Percentiles rank a stretch among this genome's conserved stretches.
phyloP scores from a whole-genome alignment of 2,888 invertebrate genomes.

The Tetramorium bicarinatum region DNA sequence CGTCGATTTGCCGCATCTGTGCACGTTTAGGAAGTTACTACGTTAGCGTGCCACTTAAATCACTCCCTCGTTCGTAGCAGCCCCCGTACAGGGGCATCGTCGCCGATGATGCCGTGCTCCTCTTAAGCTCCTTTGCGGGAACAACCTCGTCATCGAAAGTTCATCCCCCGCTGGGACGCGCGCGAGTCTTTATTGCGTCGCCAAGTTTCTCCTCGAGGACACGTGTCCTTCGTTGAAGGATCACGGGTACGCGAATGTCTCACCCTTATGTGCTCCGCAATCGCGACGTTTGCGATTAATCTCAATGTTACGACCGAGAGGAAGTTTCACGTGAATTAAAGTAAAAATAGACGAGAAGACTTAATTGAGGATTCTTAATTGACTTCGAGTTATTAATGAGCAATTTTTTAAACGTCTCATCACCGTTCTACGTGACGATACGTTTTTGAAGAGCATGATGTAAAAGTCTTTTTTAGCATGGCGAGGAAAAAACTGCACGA shows the following conservation, averaged over 20 bases:
- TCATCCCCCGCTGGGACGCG: constrained; percentile 72
- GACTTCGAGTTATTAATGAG: neutral
- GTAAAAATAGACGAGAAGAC: neutral
- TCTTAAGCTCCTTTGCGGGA: constrained; percentile 49
- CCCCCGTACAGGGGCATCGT: constrained; percentile 34
- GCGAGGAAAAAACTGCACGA: neutral
- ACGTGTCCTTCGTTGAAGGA: constrained; percentile 63
- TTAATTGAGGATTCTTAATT: neutral
- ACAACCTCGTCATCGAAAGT: constrained; percentile 77
- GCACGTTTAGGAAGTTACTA: constrained; percentile 83
- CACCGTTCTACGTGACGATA: no score
- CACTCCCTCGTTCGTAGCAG: constrained; percentile 75
- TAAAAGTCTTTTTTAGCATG: neutral
- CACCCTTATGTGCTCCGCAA: constrained; percentile 8
- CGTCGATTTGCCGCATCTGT: constrained; percentile 86
- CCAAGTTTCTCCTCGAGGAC: constrained; percentile 68
- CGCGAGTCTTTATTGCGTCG: constrained; percentile 76
- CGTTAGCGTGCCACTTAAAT: constrained; percentile 83
- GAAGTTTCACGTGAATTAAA: constrained; percentile 12
- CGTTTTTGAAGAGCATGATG: neutral
- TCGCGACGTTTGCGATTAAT: constrained; percentile 24
- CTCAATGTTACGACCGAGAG: neutral
- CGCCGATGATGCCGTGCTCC: constrained; percentile 58
- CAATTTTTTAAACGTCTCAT: neutral
- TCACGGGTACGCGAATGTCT: constrained; percentile 58